Evolutionary conservation across 2,113 vertebrate species (phyloP).

Genomic region (Notarius lentiginosus): DNA sequence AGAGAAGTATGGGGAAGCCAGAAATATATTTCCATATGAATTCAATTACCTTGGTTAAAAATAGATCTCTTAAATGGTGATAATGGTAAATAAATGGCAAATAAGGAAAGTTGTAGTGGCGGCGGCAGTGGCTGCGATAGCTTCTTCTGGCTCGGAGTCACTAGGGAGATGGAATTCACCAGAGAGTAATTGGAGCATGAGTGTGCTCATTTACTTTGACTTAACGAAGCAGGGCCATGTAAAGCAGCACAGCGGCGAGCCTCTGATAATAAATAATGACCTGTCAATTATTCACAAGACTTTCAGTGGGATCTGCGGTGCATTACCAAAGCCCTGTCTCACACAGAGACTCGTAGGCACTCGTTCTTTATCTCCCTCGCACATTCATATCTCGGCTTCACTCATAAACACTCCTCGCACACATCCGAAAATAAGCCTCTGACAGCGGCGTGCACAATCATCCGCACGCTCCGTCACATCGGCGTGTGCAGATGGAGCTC

Average conservation of each 20-base stretch:
- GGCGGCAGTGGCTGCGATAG: conserved; percentile 26
- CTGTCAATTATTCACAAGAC: conserved; percentile 54
- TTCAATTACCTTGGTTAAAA: conserved; percentile 50
- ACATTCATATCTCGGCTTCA: not conserved
- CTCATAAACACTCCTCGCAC: conserved; percentile 12
- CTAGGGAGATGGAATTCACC: conserved; percentile 62
- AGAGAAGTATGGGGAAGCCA: not conserved
- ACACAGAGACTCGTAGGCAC: conserved; percentile 36
- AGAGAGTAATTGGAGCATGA: conserved; percentile 62
- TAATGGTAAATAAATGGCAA: conserved; percentile 66
- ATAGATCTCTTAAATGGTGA: conserved; percentile 59
- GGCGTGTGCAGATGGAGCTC: conserved; percentile 55
- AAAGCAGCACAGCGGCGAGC: conserved; percentile 45
- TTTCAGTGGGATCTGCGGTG: conserved; percentile 44
- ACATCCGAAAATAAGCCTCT: conserved; percentile 36
- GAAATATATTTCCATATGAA: conserved; percentile 43
- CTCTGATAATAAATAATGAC: conserved; percentile 55
- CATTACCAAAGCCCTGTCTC: conserved; percentile 42
- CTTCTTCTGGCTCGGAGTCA: conserved; percentile 54
- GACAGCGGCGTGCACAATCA: conserved; percentile 38
- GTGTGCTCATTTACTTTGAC: conserved; percentile 64
- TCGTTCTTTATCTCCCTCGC: conserved; percentile 16
- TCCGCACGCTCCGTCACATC: conserved; percentile 49
- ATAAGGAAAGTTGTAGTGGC: conserved; percentile 51
- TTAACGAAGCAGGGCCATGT: conserved; percentile 61